A percentile compares a stretch with the other conserved stretches of the same genome.
Conservation (phyloP, 2,888 invertebrate species). For the Drosophila setosimentum region DNA sequence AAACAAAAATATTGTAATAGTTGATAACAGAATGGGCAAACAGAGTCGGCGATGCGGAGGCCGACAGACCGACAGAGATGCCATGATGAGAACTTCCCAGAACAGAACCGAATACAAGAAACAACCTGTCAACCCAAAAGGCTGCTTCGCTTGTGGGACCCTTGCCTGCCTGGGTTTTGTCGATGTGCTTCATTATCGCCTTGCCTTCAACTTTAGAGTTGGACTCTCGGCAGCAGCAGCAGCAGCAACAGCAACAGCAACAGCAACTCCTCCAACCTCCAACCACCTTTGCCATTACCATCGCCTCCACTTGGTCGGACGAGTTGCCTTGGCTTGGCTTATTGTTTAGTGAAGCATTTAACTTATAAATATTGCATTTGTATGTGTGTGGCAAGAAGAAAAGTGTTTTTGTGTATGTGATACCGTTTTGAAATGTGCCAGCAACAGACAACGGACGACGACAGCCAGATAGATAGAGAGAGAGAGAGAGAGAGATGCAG, state of each 20-base stretch:
- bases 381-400: slow-evolving; percentile 66
- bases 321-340: slow-evolving; percentile 48
- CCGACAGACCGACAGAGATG: slow-evolving; percentile 5
- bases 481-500: not conserved
- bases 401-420: slow-evolving; percentile 77
- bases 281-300: slow-evolving; percentile 12
- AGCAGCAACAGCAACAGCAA: not conserved
- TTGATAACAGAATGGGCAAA: slow-evolving; percentile 76
- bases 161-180: slow-evolving; percentile 29
- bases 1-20: slow-evolving; percentile 80
- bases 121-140: slow-evolving; percentile 73
- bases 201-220: slow-evolving; percentile 49
- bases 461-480: not conserved
- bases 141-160: slow-evolving; percentile 38
- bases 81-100: slow-evolving; percentile 74
- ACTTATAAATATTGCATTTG: slow-evolving; percentile 77
- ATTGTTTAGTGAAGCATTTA: slow-evolving; percentile 82
- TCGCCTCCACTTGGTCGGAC: slow-evolving; percentile 14
- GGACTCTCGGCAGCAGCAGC: slow-evolving; percentile 1
- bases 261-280: slow-evolving; percentile 16
- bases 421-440: slow-evolving; percentile 74
- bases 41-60: slow-evolving; percentile 41
- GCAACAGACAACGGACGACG: slow-evolving; percentile 40
- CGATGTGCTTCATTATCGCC: slow-evolving; percentile 79
- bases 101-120: slow-evolving; percentile 39